Percentiles rank a stretch among this genome's conserved stretches.
Conservation (phyloP, 2,797 vertebrate genomes). For the Chaenodraco wilsoni region DNA sequence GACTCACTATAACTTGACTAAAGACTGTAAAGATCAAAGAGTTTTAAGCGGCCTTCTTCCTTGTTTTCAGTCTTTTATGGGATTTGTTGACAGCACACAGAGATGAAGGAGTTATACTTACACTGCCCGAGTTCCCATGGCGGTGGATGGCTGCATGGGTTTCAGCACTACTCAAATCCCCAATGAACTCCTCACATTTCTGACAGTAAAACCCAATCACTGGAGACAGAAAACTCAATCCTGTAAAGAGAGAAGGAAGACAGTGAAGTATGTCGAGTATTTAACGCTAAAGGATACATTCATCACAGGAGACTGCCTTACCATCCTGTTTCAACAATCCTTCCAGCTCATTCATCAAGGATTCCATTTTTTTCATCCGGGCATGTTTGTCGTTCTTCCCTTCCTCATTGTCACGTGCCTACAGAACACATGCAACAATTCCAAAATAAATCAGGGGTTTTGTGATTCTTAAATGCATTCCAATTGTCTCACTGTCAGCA, state of each 20-base stretch:
- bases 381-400: constrained; percentile 84
- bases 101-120: constrained; percentile 55
- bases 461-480: neutral
- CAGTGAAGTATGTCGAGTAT: neutral
- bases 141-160: constrained; percentile 84
- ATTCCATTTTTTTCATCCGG: constrained; percentile 87
- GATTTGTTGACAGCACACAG: neutral
- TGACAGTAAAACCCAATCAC: constrained; percentile 95
- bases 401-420: constrained; percentile 81
- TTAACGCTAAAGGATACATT: neutral
- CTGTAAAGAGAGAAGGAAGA: constrained; percentile 72
- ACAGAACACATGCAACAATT: constrained; percentile 3
- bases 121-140: constrained; percentile 84
- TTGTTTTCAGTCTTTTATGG: neutral
- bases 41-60: no score
- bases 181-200: constrained; percentile 93
- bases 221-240: constrained; percentile 89
- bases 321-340: constrained; percentile 91
- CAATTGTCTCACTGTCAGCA: neutral
- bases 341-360: constrained; percentile 90
- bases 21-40: no score
- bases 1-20: no score
- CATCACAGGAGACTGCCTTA: constrained; percentile 52
- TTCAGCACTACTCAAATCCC: constrained; percentile 89
- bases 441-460: neutral